Conservation (phyloP, 2,888 invertebrate species). For the Gonocerus acuteangulatus region DNA sequence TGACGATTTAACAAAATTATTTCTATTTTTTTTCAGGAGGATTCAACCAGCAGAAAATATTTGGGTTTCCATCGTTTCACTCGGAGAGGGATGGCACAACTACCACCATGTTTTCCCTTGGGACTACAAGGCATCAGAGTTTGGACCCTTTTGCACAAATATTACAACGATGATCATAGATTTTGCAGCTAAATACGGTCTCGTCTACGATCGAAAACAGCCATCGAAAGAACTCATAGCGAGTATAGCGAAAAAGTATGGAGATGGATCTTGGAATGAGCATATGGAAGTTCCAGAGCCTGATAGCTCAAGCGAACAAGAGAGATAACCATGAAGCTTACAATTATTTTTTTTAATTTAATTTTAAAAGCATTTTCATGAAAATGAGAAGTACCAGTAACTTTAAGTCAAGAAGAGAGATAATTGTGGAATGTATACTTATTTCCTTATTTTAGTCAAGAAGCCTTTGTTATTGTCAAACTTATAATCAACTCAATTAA, state of each 20-base stretch:
- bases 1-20: no score
- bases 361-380: no score
- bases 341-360: no score
- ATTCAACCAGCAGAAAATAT: constrained; percentile 74
- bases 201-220: constrained; percentile 68
- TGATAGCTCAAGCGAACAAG: no score
- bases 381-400: no score
- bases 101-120: constrained; percentile 90
- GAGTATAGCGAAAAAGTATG: constrained; percentile 50
- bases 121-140: constrained; percentile 85
- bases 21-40: constrained; percentile 50
- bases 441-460: no score
- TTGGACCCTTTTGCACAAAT: constrained; percentile 53
- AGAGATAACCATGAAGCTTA: no score
- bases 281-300: neutral
- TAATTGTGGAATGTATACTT: no score
- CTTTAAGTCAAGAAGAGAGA: no score
- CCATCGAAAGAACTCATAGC: constrained; percentile 52
- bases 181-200: constrained; percentile 48
- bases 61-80: constrained; percentile 60
- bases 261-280: constrained; percentile 45
- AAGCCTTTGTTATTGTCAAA: no score
- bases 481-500: no score
- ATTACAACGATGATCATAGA: constrained; percentile 52
- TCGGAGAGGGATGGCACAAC: constrained; percentile 91